Conservation (phyloP, 2,797 vertebrate genomes). For the Girardinus metallicus region DNA sequence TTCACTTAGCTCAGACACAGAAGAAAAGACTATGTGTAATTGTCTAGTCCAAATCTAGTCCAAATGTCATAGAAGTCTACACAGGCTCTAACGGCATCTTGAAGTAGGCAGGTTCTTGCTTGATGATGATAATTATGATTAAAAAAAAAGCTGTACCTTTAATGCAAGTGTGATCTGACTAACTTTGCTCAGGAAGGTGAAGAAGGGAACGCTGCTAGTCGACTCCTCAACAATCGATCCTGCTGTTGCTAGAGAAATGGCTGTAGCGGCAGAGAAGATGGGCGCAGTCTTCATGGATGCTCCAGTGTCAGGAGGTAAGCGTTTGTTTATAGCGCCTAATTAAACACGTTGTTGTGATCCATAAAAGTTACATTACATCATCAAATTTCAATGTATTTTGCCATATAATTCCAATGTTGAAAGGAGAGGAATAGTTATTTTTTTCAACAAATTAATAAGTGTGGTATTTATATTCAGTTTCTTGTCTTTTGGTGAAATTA, state of each 20-base stretch:
- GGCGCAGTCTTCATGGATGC: constrained; percentile 98
- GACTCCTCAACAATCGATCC: constrained; percentile 99
- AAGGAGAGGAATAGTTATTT: not conserved
- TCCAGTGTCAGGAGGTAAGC: constrained; percentile 95
- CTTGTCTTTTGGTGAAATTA: not conserved
- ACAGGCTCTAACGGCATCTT: constrained; percentile 92
- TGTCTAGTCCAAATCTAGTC: too few relatives aligned
- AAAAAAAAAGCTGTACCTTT: not conserved
- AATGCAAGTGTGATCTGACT: not conserved
- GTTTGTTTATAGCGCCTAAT: not conserved
- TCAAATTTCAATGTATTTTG: not conserved
- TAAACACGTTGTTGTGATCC: not conserved
- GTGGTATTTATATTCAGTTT: not conserved
- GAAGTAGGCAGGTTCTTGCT: constrained; percentile 58
- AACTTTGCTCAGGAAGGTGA: constrained; percentile 87
- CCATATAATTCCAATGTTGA: not conserved
- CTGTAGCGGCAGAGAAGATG: constrained; percentile 92
- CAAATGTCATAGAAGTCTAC: constrained; percentile 91
- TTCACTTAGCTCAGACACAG: too few relatives aligned
- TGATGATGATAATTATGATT: not conserved
- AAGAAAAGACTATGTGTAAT: too few relatives aligned
- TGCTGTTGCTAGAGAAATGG: constrained; percentile 91
- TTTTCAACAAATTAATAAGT: not conserved
- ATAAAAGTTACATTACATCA: not conserved
- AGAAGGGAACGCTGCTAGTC: constrained; percentile 95